phyloP scores from a whole-genome alignment of 2,797 vertebrate genomes.

The Sternotherus odoratus region DNA sequence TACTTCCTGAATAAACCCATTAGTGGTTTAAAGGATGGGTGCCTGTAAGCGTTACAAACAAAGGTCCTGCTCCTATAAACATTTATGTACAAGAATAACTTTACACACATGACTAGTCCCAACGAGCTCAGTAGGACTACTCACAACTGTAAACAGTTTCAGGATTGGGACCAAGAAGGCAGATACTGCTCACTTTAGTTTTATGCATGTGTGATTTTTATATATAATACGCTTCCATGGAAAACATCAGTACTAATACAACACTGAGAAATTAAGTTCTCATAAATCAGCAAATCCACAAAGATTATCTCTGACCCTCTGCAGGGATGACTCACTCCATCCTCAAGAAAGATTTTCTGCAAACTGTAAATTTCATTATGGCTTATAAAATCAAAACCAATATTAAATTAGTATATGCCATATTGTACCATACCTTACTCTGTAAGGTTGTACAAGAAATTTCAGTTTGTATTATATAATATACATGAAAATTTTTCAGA shows the following conservation, averaged over 20 bases:
- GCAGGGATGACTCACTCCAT: background rate
- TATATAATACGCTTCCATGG: slow-evolving; percentile 45
- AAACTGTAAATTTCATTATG: background rate
- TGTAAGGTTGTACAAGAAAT: background rate
- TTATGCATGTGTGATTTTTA: slow-evolving; percentile 6
- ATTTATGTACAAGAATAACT: slow-evolving; percentile 36
- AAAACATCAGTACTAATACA: slow-evolving; percentile 37
- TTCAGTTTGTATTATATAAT: background rate
- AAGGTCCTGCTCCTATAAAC: slow-evolving; percentile 2
- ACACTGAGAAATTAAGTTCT: background rate
- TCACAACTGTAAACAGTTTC: background rate
- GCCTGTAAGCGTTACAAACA: background rate
- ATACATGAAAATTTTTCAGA: background rate
- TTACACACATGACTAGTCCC: rapidly evolving
- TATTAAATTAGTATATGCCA: background rate
- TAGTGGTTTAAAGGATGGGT: slow-evolving; percentile 20
- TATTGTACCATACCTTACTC: background rate
- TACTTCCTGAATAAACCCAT: background rate
- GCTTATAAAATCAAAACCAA: background rate
- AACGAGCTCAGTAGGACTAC: slow-evolving; percentile 19
- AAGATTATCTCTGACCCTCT: background rate
- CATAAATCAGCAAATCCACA: background rate
- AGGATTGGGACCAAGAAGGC: slow-evolving; percentile 38
- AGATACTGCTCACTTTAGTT: slow-evolving; percentile 61
- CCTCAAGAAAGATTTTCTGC: background rate